Conservation (phyloP, 2,888 invertebrate genomes). For the Ypsolopha scabrella region DNA sequence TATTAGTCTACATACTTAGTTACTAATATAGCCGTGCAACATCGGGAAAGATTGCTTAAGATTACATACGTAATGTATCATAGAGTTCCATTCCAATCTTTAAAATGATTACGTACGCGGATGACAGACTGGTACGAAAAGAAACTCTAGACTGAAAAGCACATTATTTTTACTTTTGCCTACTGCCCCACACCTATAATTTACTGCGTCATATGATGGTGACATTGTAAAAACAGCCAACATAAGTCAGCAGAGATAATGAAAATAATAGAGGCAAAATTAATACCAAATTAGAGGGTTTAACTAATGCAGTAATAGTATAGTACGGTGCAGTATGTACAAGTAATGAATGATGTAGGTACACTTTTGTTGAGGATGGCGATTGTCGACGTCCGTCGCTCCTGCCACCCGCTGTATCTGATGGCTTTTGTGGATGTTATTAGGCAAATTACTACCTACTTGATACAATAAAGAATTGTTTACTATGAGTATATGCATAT, state of each 20-base stretch:
- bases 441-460: slow-evolving; percentile 7
- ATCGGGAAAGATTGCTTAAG: too few species aligned
- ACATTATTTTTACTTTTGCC: slow-evolving; percentile 20
- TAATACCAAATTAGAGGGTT: slow-evolving; percentile 64
- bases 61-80: too few species aligned
- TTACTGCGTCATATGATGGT: slow-evolving; percentile 39
- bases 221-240: slow-evolving; percentile 58
- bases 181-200: slow-evolving; percentile 42
- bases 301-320: slow-evolving; percentile 58
- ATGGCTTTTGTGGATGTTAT: slow-evolving; percentile 6
- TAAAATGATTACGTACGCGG: too few species aligned
- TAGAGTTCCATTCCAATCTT: too few species aligned
- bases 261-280: slow-evolving; percentile 62
- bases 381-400: slow-evolving; percentile 9
- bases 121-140: too few species aligned
- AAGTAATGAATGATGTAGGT: slow-evolving; percentile 32
- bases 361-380: slow-evolving; percentile 17
- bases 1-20: too few species aligned
- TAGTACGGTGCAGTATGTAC: slow-evolving; percentile 20
- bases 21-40: too few species aligned
- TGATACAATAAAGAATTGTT: slow-evolving; percentile 5
- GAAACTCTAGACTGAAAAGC: not conserved
- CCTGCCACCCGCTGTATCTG: slow-evolving; percentile 4
- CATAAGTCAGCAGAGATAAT: slow-evolving; percentile 56
- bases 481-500: not conserved